Evolutionary conservation across 2,888 invertebrate genomes (phyloP), one percentile per base, ranked within the genome.

Genomic region (Lobophora halterata): DNA sequence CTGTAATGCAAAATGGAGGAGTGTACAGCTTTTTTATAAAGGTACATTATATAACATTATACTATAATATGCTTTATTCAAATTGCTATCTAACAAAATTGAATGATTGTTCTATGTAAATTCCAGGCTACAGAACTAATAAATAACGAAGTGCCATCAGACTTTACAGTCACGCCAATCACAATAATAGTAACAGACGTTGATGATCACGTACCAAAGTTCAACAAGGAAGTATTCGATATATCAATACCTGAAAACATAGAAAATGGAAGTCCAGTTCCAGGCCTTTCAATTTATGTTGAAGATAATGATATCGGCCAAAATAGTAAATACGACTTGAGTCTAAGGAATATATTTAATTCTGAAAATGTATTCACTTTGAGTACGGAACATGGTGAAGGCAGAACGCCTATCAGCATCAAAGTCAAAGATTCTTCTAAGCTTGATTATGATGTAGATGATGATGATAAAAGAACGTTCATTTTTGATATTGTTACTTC

Each of bases 151-250:
- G 88, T 92, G 11, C 91, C 93, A 3, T 91, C 91, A 0, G 94
- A 94, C 50, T 90, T 89, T 14, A 88, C 93, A 0, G 88, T 89
- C 0, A 91, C 93, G 1, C 89, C 91, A 18, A 88, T 95, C 0
- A 94, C 94, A 0, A 92, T 95, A 18, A 92, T 95, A 1, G 91
- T 95, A 12, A 93, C 93, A 0, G 95, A 95, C 58, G 91, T 92
- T 0, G 94, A 95, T 54, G 95, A 95, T 60, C 91, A 94, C 49
- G 81, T 89, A 6, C 95, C 95, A 0, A 79, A 88, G 51, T 95
- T 95, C 54, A 94, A 93, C 56, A 86, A 88, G 48, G 79, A 90
- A 1, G 72, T 82, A 1, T 94, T 92, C 41, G 89, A 90, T 50
- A 89, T 95, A 29, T 91, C 91, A 0, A 91, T 95, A 40, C 92